phyloP scores from a whole-genome alignment of 2,797 vertebrate species.

The Sebastes elongatus region DNA sequence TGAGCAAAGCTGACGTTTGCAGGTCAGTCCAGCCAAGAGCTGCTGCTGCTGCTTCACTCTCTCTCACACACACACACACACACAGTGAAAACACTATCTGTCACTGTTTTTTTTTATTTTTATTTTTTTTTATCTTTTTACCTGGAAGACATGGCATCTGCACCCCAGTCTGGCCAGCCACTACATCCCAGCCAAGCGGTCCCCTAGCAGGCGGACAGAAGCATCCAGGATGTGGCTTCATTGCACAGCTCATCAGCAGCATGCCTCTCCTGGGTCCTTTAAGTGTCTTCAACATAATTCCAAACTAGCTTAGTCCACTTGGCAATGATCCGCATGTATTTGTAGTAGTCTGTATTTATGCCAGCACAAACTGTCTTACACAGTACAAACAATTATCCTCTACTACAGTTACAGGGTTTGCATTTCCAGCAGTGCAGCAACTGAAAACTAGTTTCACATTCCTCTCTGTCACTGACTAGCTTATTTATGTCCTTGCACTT shows the following conservation, averaged over 20 bases:
- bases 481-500: not conserved
- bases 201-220: not conserved
- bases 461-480: not conserved
- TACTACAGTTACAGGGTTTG: not conserved
- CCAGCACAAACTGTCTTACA: conserved; percentile 8
- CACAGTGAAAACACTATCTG: not conserved
- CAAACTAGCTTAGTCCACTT: conserved; percentile 38
- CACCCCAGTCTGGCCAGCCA: not conserved
- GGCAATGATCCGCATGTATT: conserved; percentile 27
- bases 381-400: not conserved
- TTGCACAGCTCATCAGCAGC: conserved; percentile 44
- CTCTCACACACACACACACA: not conserved
- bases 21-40: not conserved
- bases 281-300: conserved; percentile 39
- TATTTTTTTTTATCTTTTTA: not conserved
- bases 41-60: not conserved
- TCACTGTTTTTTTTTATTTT: not conserved
- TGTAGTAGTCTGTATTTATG: conserved; percentile 18
- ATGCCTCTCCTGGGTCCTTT: conserved; percentile 37
- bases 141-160: not conserved
- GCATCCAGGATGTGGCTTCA: conserved; percentile 15
- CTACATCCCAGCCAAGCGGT: not conserved
- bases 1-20: conserved; percentile 12
- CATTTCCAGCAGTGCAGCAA: not conserved
- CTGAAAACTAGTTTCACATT: not conserved